Percentiles rank a stretch among this genome's conserved stretches.
These are phyloP conservation scores for Apostichopus japonicus DNA, from an alignment of 35 echinoderm and acorn worm genomes.

Conservation along the genomic window DNA sequence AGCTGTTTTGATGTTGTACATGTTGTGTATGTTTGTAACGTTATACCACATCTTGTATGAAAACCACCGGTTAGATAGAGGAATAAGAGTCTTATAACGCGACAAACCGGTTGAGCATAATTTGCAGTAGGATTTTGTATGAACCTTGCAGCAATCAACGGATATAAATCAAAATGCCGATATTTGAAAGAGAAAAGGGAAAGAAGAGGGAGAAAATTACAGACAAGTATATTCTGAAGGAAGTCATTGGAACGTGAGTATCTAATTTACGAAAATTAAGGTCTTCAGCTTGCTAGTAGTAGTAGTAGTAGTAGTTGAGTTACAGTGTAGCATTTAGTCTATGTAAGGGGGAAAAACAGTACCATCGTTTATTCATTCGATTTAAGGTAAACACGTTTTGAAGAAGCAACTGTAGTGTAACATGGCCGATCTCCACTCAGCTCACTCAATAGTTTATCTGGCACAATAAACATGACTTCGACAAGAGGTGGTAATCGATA, in stretches of 20 bases:
- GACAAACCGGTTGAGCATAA: background rate
- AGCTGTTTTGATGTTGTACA: slow-evolving; percentile 31
- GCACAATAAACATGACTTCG: no score
- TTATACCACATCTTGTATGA: background rate
- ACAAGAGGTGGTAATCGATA: no score
- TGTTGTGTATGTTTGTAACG: background rate
- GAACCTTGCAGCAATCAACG: background rate
- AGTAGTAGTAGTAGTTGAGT: no score
- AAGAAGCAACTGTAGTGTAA: no score
- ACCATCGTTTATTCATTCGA: no score
- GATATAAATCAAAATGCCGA: slow-evolving; percentile 55
- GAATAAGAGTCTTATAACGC: background rate
- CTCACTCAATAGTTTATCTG: no score
- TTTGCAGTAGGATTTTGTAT: slow-evolving; percentile 23
- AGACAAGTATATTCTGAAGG: slow-evolving; percentile 68
- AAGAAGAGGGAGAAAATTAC: slow-evolving; percentile 65
- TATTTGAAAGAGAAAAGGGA: slow-evolving; percentile 46
- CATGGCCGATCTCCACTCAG: no score
- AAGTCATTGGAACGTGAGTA: slow-evolving; percentile 70
- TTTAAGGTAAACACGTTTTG: no score
- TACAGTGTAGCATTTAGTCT: no score
- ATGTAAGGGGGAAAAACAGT: no score
- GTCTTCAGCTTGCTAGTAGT: no score
- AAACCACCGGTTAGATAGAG: background rate
- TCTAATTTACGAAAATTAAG: background rate